These are phyloP conservation scores for Cisticola juncidis DNA, from an alignment of 2,113 vertebrate species.

Conservation along the genomic window DNA sequence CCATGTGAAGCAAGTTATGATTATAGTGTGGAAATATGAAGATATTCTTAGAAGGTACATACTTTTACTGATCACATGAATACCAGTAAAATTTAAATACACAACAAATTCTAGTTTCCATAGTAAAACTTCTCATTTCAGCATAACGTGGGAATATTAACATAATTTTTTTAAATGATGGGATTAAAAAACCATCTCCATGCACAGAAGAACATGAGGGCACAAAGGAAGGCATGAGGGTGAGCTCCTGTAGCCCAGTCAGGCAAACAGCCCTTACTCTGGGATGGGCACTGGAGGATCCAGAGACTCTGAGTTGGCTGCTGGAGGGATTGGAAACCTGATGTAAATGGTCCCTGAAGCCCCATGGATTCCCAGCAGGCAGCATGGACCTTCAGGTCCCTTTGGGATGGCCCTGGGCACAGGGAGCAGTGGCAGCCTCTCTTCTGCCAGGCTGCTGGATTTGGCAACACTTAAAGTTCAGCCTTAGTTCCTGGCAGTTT, in stretches of 20 bases:
- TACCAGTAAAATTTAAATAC: neutral
- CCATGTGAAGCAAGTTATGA: neutral
- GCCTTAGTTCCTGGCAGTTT: neutral
- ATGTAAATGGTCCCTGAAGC: neutral
- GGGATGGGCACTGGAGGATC: neutral
- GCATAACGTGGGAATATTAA: neutral
- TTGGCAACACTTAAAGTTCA: neutral
- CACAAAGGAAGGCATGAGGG: neutral
- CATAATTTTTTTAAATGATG: neutral
- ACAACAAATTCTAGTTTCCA: neutral
- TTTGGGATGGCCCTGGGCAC: neutral
- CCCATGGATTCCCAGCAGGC: neutral
- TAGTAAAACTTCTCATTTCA: neutral
- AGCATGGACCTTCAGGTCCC: neutral
- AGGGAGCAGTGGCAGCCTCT: neutral
- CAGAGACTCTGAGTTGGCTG: neutral
- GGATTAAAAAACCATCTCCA: neutral
- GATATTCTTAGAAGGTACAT: neutral
- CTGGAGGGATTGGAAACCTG: neutral
- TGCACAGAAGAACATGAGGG: fast-evolving
- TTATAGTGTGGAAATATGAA: neutral
- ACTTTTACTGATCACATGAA: neutral
- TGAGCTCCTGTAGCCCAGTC: neutral
- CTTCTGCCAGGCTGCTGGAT: neutral
- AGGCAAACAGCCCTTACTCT: neutral